Percentiles rank a stretch among this genome's conserved stretches.
These are phyloP conservation scores for Cheumatopsyche charites DNA, from an alignment of 1,140 invertebrate species.

Conservation along the genomic window DNA sequence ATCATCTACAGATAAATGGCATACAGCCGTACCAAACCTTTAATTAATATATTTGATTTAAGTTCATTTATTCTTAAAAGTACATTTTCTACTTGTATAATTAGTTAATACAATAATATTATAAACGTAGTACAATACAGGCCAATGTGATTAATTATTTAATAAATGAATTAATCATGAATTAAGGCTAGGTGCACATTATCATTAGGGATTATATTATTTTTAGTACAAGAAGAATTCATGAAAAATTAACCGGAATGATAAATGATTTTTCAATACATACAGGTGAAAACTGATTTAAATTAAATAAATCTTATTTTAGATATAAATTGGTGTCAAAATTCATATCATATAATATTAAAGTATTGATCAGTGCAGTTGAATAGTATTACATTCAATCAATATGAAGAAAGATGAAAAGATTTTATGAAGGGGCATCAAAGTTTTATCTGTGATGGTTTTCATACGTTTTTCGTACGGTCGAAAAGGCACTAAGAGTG, in stretches of 20 bases:
- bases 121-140: conserved; percentile 40
- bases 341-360: conserved; percentile 11
- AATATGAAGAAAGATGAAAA: not conserved
- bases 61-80: conserved; percentile 23
- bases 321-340: conserved; percentile 30
- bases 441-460: not conserved
- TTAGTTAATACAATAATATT: conserved; percentile 4
- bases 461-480: conserved; percentile 30
- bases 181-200: conserved; percentile 39
- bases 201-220: not conserved
- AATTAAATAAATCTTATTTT: conserved; percentile 6
- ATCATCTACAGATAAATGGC: conserved; percentile 41
- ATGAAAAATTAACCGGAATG: too few relatives aligned
- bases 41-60: conserved; percentile 30
- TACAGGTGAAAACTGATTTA: not conserved
- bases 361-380: conserved; percentile 8
- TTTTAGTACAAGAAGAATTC: too few relatives aligned
- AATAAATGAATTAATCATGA: conserved; percentile 28
- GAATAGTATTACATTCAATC: not conserved
- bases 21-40: conserved; percentile 43
- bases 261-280: not conserved
- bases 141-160: conserved; percentile 39
- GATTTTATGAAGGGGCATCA: too few relatives aligned
- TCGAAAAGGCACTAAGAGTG: conserved; percentile 36
- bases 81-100: conserved; percentile 24